These are phyloP conservation scores for Tamias sibiricus DNA, from an alignment of 2,113 vertebrate genomes.

Conservation along the genomic window DNA sequence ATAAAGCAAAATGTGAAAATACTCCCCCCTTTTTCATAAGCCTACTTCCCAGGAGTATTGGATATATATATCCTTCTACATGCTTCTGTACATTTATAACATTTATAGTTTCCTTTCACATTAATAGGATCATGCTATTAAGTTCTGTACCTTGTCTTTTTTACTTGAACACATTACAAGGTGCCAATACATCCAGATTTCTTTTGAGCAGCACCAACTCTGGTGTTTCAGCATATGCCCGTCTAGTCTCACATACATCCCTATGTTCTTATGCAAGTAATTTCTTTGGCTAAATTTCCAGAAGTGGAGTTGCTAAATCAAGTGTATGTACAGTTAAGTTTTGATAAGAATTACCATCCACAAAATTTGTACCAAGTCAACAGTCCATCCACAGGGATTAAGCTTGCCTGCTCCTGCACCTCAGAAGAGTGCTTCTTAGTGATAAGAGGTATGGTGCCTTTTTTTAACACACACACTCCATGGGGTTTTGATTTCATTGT, in stretches of 20 bases:
- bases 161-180: background rate
- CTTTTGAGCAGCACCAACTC: background rate
- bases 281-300: constrained; percentile 50
- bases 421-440: constrained; percentile 9
- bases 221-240: background rate
- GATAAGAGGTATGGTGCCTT: background rate
- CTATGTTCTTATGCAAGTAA: constrained; percentile 1
- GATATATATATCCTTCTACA: background rate
- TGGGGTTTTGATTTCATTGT: constrained; percentile 17
- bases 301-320: constrained; percentile 8
- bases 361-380: background rate
- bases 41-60: background rate
- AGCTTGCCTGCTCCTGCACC: background rate
- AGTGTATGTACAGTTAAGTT: background rate
- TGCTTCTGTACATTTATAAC: background rate
- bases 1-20: constrained; percentile 34
- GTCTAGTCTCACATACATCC: background rate
- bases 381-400: background rate
- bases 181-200: background rate
- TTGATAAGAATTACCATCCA: constrained; percentile 17
- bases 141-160: background rate
- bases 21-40: background rate
- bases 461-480: background rate
- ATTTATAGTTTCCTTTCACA: background rate
- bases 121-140: background rate